phyloP scores from a whole-genome alignment of 2,888 invertebrate species.

The Drosophila lacicola region DNA sequence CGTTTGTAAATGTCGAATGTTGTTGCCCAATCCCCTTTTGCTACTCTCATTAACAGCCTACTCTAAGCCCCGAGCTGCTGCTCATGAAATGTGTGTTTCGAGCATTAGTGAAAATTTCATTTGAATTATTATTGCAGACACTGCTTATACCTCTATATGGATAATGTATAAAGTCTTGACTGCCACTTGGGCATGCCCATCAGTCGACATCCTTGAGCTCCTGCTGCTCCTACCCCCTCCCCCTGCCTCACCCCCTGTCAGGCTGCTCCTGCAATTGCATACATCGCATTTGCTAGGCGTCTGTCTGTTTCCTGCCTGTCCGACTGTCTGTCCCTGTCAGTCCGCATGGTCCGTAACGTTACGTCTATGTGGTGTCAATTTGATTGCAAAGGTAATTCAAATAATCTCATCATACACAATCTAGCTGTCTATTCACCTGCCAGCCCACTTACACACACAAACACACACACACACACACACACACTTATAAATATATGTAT shows the following conservation, averaged over 20 bases:
- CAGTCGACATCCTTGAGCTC: conserved; percentile 2
- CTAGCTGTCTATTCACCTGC: conserved; percentile 33
- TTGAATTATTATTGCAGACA: conserved; percentile 28
- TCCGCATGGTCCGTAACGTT: conserved; percentile 30
- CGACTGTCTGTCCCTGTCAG: conserved; percentile 34
- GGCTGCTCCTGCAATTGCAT: conserved; percentile 12
- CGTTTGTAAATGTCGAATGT: not conserved
- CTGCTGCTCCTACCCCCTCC: not conserved
- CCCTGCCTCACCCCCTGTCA: not conserved
- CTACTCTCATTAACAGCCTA: conserved; percentile 55
- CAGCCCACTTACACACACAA: not conserved
- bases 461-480: not conserved
- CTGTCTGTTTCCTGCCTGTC: conserved; percentile 45
- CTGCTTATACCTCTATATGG: not conserved
- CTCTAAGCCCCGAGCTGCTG: conserved; percentile 24
- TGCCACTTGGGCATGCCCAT: conserved; percentile 33
- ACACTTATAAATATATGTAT: not conserved
- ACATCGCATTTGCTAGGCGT: conserved; percentile 18
- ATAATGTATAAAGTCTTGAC: conserved; percentile 31
- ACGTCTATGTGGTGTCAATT: conserved; percentile 73
- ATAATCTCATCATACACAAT: conserved; percentile 77
- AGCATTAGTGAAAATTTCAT: conserved; percentile 31
- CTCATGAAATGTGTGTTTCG: not conserved
- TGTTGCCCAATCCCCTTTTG: not conserved
- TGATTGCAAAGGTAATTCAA: conserved; percentile 80